Conservation (phyloP, 2,113 vertebrate species). For the Excalfactoria chinensis region DNA sequence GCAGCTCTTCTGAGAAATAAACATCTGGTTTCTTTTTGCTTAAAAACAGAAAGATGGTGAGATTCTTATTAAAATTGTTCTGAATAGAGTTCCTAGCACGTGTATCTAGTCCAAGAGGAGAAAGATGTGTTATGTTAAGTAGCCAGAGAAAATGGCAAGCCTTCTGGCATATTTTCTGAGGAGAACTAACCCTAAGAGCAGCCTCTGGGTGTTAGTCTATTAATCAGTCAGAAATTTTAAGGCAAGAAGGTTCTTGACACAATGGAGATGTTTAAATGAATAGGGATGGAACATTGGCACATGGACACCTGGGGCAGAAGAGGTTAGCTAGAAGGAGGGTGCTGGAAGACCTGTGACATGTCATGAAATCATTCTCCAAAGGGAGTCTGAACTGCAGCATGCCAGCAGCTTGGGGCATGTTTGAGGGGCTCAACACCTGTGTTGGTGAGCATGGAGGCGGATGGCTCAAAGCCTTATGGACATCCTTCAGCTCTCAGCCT, state of each 20-base stretch:
- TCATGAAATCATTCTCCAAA: background rate
- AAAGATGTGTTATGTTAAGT: background rate
- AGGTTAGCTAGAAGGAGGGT: background rate
- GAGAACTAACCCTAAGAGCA: background rate
- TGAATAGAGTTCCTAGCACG: background rate
- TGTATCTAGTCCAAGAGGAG: background rate
- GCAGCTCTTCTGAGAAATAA: background rate
- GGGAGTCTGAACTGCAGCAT: fast-evolving
- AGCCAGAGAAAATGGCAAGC: background rate
- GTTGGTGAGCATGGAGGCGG: fast-evolving
- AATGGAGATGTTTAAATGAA: background rate
- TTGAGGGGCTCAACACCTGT: fast-evolving
- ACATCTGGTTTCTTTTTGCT: background rate
- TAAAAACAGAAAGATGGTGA: background rate
- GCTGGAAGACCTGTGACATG: background rate
- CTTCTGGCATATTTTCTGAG: background rate
- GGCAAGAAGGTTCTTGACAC: background rate
- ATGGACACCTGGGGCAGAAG: background rate
- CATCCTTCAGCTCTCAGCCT: fast-evolving
- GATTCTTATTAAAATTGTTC: background rate
- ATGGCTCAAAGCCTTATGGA: background rate
- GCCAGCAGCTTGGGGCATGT: fast-evolving
- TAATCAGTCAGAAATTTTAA: fast-evolving
- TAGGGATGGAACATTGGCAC: background rate
- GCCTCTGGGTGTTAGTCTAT: fast-evolving